Base-by-base conservation (phyloP, 2,888 invertebrate species). In the Netelia virgata region DNA sequence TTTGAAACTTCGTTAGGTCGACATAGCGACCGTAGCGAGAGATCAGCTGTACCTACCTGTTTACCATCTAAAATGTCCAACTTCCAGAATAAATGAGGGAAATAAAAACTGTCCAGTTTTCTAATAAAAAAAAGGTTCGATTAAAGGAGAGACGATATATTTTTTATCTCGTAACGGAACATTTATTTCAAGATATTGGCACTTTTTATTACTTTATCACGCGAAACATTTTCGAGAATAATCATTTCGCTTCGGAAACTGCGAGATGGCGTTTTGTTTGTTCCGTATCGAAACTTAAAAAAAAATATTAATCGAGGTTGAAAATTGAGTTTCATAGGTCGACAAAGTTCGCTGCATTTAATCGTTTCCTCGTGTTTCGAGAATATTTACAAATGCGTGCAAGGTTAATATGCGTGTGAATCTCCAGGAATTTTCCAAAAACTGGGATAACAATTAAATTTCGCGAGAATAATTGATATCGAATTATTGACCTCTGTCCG, bases 391-490 rank as follows among this genome's bases (percentile, higher is more conserved):
- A 75, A 61, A 16, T 10, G 53, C 43, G 20, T 36, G 0, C 8
- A 59, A n/a, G 14, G 50, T 50, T 69, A 23, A 28, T 18, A 57
- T 18, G 66, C 61, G 23, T 16, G 50, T 50, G 75, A 66, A 61
- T 69, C 18, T 47, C 66, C 8, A 18, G 59, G 20, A 66, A 28
- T 69, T 80, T 76, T 20, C 47, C 36, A 6, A 36, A 50, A 76
- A 76, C 79, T 74, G 79, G 53, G 64, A 20, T 16, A 36, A 76
- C 70, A 72, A 83, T 83, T 72, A 47, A 83, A 80, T 83, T 43
- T 63, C 63, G 28, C 9, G 66, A 72, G 76, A 84, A 80, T 76
- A 84, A 76, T 84, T 80, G 84, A 66, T 80, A 76, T 73, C 64
- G 79, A 83, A 83, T 80, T 70, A 72, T 75, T 72, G 80, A 76